Evolutionary conservation across 2,888 invertebrate genomes (phyloP).

Genomic region (Harpagoxenus sublaevis): DNA sequence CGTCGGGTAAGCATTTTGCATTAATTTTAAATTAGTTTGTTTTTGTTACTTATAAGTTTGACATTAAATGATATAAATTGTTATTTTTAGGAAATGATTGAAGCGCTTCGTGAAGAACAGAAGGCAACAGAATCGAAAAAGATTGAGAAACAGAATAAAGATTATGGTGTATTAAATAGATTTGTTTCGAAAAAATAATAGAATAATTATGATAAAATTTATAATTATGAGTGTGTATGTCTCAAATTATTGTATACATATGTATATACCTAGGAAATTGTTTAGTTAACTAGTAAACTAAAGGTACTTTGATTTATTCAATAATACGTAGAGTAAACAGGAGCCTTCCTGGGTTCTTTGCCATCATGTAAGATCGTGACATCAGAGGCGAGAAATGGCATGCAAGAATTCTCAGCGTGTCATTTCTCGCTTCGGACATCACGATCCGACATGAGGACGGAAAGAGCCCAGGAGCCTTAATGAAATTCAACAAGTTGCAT

Average conservation of each 20-base stretch:
- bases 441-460: too few species aligned
- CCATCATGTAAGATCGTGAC: too few species aligned
- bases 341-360: too few species aligned
- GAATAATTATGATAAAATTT: neutral
- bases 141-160: slow-evolving; percentile 82
- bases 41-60: neutral
- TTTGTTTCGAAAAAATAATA: slow-evolving; percentile 87
- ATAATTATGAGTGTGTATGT: neutral
- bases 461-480: too few species aligned
- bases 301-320: too few species aligned
- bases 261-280: neutral
- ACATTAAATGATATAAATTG: slow-evolving; percentile 31
- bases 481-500: too few species aligned
- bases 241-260: neutral
- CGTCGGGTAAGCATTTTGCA: slow-evolving; percentile 88
- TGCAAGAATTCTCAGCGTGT: too few species aligned
- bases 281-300: too few species aligned
- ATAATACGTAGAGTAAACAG: too few species aligned
- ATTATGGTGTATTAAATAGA: slow-evolving; percentile 89
- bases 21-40: neutral
- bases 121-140: slow-evolving; percentile 84
- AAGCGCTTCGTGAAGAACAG: slow-evolving; percentile 86
- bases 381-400: too few species aligned
- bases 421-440: too few species aligned
- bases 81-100: slow-evolving; percentile 87